These are phyloP conservation scores for Atherinomorus stipes DNA, from an alignment of 2,113 vertebrate species.

Conservation along the genomic window DNA sequence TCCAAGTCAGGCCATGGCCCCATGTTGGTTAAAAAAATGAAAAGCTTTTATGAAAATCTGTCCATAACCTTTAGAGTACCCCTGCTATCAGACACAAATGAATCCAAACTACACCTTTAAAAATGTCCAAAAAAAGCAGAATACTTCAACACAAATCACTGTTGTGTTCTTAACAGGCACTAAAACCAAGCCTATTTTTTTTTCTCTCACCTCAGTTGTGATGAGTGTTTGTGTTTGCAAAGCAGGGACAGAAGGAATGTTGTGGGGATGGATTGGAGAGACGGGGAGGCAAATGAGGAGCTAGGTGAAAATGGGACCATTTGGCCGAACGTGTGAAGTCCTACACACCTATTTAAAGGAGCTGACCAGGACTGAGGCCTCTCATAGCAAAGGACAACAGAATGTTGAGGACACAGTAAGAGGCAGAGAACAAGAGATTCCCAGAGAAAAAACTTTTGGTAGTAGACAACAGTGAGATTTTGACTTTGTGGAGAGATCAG, in stretches of 20 bases:
- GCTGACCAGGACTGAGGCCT: slow-evolving; percentile 18
- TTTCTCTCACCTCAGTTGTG: background rate
- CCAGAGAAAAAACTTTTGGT: background rate
- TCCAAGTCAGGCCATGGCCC: too few relatives aligned
- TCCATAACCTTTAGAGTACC: too few relatives aligned
- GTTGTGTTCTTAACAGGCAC: background rate
- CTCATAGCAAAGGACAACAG: slow-evolving; percentile 15
- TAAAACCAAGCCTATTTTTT: slow-evolving; percentile 1
- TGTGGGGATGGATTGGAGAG: slow-evolving; percentile 30
- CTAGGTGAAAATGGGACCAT: slow-evolving; percentile 78
- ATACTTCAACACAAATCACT: background rate
- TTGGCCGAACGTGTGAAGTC: slow-evolving; percentile 81
- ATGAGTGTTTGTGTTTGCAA: slow-evolving; percentile 48
- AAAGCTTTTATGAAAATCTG: too few relatives aligned
- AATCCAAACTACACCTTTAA: background rate
- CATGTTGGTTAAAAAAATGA: too few relatives aligned
- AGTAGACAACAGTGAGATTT: background rate
- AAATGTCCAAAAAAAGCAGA: background rate
- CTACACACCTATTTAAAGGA: slow-evolving; percentile 81
- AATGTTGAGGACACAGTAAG: background rate
- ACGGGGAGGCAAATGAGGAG: slow-evolving; percentile 41
- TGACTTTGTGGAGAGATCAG: slow-evolving; percentile 1
- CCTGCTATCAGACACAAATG: background rate
- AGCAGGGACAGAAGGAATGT: slow-evolving; percentile 40
- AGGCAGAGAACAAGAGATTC: background rate